phyloP scores from a whole-genome alignment of 2,888 invertebrate species.

The Bimastos eiseni region DNA sequence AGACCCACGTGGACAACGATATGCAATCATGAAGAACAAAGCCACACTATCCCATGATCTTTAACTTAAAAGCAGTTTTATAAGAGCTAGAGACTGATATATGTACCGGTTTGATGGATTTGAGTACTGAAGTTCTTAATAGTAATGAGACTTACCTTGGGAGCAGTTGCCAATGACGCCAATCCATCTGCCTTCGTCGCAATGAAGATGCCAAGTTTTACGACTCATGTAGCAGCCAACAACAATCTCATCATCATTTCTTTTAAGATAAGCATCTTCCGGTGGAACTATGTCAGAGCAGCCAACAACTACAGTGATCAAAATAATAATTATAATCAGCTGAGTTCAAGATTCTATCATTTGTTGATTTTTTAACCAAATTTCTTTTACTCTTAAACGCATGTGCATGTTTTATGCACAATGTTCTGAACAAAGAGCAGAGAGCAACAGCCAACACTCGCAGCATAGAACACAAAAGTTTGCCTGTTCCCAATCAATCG shows the following conservation, averaged over 20 bases:
- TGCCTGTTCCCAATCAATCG: too few relatives aligned
- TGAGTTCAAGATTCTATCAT: too few relatives aligned
- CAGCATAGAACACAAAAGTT: too few relatives aligned
- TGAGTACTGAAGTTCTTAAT: neutral
- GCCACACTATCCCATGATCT: too few relatives aligned
- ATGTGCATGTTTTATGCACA: too few relatives aligned
- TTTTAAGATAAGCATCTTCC: constrained; percentile 30
- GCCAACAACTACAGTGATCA: constrained; percentile 25
- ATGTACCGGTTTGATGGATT: neutral
- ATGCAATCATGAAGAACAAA: neutral
- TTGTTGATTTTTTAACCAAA: too few relatives aligned
- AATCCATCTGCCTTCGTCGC: constrained; percentile 29
- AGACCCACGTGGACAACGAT: neutral
- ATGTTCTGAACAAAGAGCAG: too few relatives aligned
- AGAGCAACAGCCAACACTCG: too few relatives aligned
- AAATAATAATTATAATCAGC: too few relatives aligned
- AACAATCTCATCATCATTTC: constrained; percentile 26
- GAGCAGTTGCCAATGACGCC: constrained; percentile 36
- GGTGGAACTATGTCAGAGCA: constrained; percentile 35
- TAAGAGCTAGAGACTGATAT: neutral
- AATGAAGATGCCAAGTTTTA: constrained; percentile 34
- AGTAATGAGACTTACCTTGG: neutral
- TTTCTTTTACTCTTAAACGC: too few relatives aligned
- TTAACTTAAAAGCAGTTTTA: neutral
- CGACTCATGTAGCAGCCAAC: constrained; percentile 34